Conservation (phyloP, 2,113 vertebrate species). For the Halichoerus grypus region DNA sequence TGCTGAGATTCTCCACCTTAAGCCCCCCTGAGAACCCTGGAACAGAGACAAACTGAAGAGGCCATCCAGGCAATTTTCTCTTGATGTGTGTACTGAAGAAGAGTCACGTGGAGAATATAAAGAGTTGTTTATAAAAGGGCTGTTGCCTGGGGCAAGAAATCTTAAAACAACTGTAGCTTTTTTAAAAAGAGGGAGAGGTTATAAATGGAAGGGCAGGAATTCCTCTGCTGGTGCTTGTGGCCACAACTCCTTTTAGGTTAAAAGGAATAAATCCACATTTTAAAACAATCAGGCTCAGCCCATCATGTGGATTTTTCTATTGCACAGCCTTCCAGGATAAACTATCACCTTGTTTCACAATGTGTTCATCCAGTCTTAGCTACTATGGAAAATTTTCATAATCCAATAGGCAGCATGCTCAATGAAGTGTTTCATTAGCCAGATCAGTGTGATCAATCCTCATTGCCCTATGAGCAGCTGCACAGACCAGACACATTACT, state of each 20-base stretch:
- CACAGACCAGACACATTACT: background rate
- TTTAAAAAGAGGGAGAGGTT: background rate
- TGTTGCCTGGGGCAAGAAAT: constrained; percentile 17
- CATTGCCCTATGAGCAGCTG: background rate
- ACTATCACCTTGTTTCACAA: background rate
- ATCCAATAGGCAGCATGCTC: background rate
- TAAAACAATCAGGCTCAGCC: background rate
- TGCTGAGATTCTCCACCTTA: background rate
- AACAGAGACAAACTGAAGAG: background rate
- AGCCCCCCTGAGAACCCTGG: background rate
- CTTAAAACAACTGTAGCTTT: background rate
- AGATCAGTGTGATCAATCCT: background rate
- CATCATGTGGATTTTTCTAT: background rate
- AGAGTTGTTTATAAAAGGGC: constrained; percentile 24
- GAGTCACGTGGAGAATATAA: background rate
- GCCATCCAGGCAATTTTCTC: background rate
- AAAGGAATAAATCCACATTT: constrained; percentile 44
- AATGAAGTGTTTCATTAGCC: constrained; percentile 63
- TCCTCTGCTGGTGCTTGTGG: background rate
- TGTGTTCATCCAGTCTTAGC: background rate
- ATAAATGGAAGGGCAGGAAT: constrained; percentile 12
- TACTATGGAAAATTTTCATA: background rate
- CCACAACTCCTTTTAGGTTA: background rate
- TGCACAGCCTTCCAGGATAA: background rate
- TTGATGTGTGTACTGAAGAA: background rate